Conservation (phyloP, 2,888 invertebrate genomes). For the Uloborus plumipes region DNA sequence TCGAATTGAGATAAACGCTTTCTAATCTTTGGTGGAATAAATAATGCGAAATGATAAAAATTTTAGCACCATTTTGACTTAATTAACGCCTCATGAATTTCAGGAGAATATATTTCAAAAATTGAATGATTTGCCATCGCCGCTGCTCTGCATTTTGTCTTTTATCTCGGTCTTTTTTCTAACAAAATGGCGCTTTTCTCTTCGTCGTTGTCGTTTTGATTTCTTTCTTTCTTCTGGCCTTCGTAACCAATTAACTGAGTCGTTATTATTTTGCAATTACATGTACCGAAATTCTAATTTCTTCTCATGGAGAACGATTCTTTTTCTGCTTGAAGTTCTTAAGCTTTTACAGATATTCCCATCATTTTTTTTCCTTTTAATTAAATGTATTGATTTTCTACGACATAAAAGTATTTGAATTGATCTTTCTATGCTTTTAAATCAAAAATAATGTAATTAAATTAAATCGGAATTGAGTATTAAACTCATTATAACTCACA, state of each 20-base stretch:
- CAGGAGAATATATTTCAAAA: conserved; percentile 18
- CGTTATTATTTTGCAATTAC: conserved; percentile 23
- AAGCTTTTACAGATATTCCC: not conserved
- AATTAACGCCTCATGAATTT: conserved; percentile 26
- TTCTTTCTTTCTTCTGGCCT: conserved; percentile 2
- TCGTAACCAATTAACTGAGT: conserved; percentile 21
- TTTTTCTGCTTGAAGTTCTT: not conserved
- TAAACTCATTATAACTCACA: too few species aligned
- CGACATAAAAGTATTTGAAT: too few species aligned
- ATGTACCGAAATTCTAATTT: conserved; percentile 15
- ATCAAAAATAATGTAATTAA: too few species aligned
- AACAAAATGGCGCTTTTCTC: not conserved
- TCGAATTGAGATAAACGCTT: not conserved
- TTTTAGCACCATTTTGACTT: conserved; percentile 19
- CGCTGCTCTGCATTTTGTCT: not conserved
- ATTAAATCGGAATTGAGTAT: too few species aligned
- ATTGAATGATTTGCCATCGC: conserved; percentile 9
- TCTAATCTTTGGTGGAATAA: conserved; percentile 27
- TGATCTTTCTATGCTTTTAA: too few species aligned
- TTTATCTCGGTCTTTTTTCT: not conserved
- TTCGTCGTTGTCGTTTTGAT: conserved; percentile 1
- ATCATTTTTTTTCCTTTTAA: conserved; percentile 12
- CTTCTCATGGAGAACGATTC: not conserved
- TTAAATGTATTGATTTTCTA: conserved; percentile 12
- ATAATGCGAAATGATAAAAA: conserved; percentile 21